Evolutionary conservation across 2,797 vertebrate species (phyloP), one percentile per base, ranked within the genome.

Genomic region (Thamnophis elegans): DNA sequence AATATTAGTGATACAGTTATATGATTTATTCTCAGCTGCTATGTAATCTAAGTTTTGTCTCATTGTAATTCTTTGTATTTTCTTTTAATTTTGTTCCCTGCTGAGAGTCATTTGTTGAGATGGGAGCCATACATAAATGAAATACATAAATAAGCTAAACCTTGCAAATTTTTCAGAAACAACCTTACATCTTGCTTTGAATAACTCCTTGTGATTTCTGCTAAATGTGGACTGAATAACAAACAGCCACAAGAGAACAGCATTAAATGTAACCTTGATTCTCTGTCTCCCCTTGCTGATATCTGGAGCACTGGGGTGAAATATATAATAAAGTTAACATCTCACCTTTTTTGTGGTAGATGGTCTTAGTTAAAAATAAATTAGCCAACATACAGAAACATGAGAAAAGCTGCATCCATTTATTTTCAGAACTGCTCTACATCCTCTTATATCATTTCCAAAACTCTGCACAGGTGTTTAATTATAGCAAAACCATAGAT

Each of bases 341-440:
- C n/a, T 20, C 26, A 32, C 42, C 0, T 78, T 56, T 87, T 51
- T 36, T 32, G n/a, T 1, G 53, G 65, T 25, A 42, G 54, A 47
- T 62, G n/a, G 2, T 51, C n/a, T 62, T 54, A n/a, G 56, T 88
- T 88, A 93, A 88, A 93, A 93, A 62, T 93, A 91, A 91, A 93
- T 88, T 62, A 88, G 86, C 47, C 59, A 91, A 36, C 68, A 88
- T 91, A 87, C 56, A 62, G 86, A 93, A 91, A 91, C 65, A 82
- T 47, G 56, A 93, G 47, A 60, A 93, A 93, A 88, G n/a, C 62
- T 16, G 28, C 14, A 13, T 20, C 58, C 55, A 91, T 88, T 93
- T 65, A 85, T 93, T 93, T 92, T n/a, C 20, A 58, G 47, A 88
- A 82, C 59, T 55, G 85, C n/a, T 36, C 42, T 85, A 12, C n/a